These are phyloP conservation scores for Collichthys lucidus DNA, from an alignment of 2,113 vertebrate genomes.

Conservation along the genomic window DNA sequence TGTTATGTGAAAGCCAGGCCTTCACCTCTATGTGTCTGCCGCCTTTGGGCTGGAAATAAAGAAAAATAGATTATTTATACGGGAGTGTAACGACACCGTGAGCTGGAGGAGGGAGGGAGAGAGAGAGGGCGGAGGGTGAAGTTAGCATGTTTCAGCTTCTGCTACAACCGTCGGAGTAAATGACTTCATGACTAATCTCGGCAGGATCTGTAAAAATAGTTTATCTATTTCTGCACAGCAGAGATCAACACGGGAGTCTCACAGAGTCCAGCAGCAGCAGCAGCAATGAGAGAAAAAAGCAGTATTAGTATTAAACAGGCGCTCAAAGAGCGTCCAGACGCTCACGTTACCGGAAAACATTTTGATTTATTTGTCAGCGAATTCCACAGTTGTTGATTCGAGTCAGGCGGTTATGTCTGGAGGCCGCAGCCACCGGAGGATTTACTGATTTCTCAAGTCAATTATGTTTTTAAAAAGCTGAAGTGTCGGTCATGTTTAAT, in stretches of 20 bases:
- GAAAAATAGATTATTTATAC: constrained; percentile 46
- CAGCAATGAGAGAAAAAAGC: constrained; percentile 51
- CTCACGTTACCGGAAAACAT: constrained; percentile 22
- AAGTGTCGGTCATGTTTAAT: background rate
- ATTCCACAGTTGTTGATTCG: constrained; percentile 38
- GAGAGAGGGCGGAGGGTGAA: constrained; percentile 4
- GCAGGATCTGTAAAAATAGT: constrained; percentile 80
- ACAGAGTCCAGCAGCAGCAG: constrained; percentile 33
- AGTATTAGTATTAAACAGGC: constrained; percentile 42
- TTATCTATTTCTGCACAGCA: constrained; percentile 74
- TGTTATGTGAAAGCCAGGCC: constrained; percentile 70
- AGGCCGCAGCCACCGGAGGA: constrained; percentile 10
- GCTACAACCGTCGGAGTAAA: constrained; percentile 16
- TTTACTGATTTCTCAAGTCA: constrained; percentile 48
- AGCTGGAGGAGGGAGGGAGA: background rate
- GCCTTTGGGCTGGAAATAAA: constrained; percentile 47
- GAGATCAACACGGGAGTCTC: constrained; percentile 43
- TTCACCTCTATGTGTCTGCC: constrained; percentile 53
- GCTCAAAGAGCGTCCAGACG: background rate
- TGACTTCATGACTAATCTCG: constrained; percentile 69
- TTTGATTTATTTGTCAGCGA: constrained; percentile 34
- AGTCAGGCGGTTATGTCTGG: constrained; percentile 10
- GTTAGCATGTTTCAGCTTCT: constrained; percentile 52
- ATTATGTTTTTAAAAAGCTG: constrained; percentile 38
- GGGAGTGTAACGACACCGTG: constrained; percentile 24